phyloP scores from a whole-genome alignment of 2,888 invertebrate genomes.

The Eurytoma adleriae region DNA sequence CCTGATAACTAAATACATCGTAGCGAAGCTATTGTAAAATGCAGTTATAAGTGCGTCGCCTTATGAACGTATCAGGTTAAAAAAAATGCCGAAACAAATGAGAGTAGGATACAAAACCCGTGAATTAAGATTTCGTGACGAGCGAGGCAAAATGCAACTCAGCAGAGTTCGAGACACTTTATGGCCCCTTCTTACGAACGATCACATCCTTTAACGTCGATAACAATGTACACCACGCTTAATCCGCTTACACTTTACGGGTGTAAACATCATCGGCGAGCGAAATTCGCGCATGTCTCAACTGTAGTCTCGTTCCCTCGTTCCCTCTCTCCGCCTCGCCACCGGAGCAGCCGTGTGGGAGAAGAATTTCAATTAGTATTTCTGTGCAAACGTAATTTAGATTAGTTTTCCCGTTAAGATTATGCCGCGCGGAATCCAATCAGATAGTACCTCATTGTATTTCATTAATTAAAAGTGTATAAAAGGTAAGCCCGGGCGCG shows the following conservation, averaged over 20 bases:
- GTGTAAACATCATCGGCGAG: neutral
- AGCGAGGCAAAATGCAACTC: neutral
- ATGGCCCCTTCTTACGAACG: slow-evolving; percentile 20
- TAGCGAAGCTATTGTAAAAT: no score
- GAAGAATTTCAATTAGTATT: slow-evolving; percentile 55
- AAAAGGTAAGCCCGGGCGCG: neutral
- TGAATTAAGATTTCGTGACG: neutral
- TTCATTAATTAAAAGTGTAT: slow-evolving; percentile 52
- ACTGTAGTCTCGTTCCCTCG: slow-evolving; percentile 17
- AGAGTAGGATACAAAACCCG: slow-evolving; percentile 4
- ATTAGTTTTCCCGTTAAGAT: slow-evolving; percentile 52
- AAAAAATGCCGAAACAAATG: slow-evolving; percentile 3
- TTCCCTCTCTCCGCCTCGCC: neutral
- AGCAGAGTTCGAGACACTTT: slow-evolving; percentile 4
- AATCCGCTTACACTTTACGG: slow-evolving; percentile 43
- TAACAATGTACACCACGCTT: slow-evolving; percentile 19
- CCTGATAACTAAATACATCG: no score
- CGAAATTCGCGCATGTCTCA: slow-evolving; percentile 25
- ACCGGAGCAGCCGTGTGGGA: slow-evolving; percentile 24
- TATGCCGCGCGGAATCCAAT: slow-evolving; percentile 30
- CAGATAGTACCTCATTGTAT: slow-evolving; percentile 52
- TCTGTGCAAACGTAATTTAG: slow-evolving; percentile 52
- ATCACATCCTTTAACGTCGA: slow-evolving; percentile 22
- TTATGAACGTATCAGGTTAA: neutral
- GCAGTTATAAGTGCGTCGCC: neutral